Base-by-base conservation (phyloP, 2,797 vertebrate genomes). In the Micropoecilia bifurca region DNA sequence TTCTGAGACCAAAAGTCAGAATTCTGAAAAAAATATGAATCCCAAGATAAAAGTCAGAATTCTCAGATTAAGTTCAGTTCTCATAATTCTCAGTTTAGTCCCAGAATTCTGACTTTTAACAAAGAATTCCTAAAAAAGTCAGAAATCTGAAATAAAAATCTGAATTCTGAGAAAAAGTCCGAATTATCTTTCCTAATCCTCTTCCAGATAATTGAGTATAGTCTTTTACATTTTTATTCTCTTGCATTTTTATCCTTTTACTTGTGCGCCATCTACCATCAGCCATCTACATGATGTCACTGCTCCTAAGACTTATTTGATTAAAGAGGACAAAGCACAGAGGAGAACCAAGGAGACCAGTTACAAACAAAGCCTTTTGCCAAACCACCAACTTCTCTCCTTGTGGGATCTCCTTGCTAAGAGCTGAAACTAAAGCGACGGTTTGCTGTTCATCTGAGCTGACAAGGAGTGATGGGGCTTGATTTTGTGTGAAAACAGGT, bases 371-470 rank as follows among this genome's bases (percentile, higher is more conserved):
- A 6, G 39, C 16, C 63, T 45, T 9, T 61, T 14, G 0, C 7
- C 53, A 41, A 46, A 20, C 25, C 30, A 20, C 12, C 8, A 16
- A 13, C 9, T 2, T 22, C 46, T 73, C 74, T 81, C 73, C 63
- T 74, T 71, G 47, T n/a, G 45, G 18, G 25, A 41, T 73, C 74
- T 81, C 71, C 63, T 82, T 85, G 79, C 82, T 84, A 14, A n/a
- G 41, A 81, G 85, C 78, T 73, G 53, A 69, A 75, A 68, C 61
- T 77, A 71, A 78, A 79, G 41, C 73, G 73, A 87, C 78, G 85
- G 80, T 71, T 74, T 69, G 73, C 59, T 45, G 71, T 73, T 81
- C 73, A 89, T 89, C 59, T 75, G 78, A 89, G 82, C 82, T 86
- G 87, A 88, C 79, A 71, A 88, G 46, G 28, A 71, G 73, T 86